Percentiles rank a stretch among this genome's conserved stretches.
phyloP scores from a whole-genome alignment of 2,797 vertebrate species.

The Parauchenoglanis punctatus region DNA sequence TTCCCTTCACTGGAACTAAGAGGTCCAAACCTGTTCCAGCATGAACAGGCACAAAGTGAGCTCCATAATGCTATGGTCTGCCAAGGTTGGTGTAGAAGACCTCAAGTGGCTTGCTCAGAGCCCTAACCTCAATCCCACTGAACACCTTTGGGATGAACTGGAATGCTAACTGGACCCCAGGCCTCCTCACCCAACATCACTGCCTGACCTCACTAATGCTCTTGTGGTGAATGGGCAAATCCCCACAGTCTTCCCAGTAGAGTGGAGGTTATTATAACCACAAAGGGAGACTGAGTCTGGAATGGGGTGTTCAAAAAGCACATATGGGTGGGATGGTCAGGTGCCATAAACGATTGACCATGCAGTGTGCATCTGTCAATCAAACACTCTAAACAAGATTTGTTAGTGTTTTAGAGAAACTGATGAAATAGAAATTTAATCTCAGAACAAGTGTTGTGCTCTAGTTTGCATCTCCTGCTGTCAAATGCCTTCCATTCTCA shows the following conservation, averaged over 20 bases:
- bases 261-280: background rate
- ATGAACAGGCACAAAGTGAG: background rate
- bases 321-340: background rate
- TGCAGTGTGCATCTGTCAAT: background rate
- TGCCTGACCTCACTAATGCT: background rate
- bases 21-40: background rate
- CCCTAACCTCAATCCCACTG: background rate
- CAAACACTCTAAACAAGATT: background rate
- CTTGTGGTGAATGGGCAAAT: background rate
- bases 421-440: background rate
- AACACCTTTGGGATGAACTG: background rate
- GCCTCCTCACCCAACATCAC: background rate
- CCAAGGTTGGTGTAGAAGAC: background rate
- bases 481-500: background rate
- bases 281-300: background rate
- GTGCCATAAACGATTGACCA: background rate
- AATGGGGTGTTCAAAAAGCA: background rate
- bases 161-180: background rate
- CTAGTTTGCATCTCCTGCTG: background rate
- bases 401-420: background rate
- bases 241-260: background rate
- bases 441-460: background rate
- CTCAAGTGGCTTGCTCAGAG: background rate
- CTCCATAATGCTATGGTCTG: background rate
- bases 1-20: background rate